Conservation (phyloP, 2,797 vertebrate genomes). For the Ctenochaetus hawaiiensis region DNA sequence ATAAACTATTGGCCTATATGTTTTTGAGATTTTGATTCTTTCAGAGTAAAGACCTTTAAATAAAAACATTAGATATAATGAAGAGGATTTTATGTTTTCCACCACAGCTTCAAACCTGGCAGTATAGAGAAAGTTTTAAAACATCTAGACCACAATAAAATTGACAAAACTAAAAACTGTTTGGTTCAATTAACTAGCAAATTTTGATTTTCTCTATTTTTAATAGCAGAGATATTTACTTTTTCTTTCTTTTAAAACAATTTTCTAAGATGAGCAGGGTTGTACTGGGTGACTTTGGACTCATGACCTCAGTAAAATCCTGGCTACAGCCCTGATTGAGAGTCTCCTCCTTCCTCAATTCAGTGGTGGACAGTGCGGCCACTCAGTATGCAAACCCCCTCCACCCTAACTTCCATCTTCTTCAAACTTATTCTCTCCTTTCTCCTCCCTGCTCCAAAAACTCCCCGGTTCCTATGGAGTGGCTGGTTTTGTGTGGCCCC, state of each 20-base stretch:
- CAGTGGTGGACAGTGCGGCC: conserved; percentile 68
- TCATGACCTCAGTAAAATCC: conserved; percentile 43
- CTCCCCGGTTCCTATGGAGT: conserved; percentile 80
- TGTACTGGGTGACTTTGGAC: conserved; percentile 25
- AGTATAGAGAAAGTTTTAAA: not conserved
- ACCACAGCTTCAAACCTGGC: not conserved
- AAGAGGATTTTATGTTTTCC: not conserved
- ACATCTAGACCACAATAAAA: not conserved
- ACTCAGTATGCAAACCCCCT: conserved; percentile 55
- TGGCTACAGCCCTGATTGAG: conserved; percentile 20
- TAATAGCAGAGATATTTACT: not conserved
- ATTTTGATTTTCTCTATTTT: not conserved
- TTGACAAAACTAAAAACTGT: not conserved
- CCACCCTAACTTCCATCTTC: conserved; percentile 62
- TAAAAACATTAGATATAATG: not conserved
- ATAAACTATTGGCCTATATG: not conserved
- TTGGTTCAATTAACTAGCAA: not conserved
- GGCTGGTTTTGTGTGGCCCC: conserved; percentile 93
- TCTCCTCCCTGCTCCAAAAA: conserved; percentile 83
- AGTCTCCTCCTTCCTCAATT: conserved; percentile 49
- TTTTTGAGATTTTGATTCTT: not conserved
- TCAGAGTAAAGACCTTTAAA: not conserved
- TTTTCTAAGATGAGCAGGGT: not conserved
- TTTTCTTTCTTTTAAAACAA: no score
- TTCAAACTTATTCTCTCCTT: conserved; percentile 71